Evolutionary conservation across 2,888 invertebrate genomes (phyloP).

Genomic region (Pseudanteris insignis): DNA sequence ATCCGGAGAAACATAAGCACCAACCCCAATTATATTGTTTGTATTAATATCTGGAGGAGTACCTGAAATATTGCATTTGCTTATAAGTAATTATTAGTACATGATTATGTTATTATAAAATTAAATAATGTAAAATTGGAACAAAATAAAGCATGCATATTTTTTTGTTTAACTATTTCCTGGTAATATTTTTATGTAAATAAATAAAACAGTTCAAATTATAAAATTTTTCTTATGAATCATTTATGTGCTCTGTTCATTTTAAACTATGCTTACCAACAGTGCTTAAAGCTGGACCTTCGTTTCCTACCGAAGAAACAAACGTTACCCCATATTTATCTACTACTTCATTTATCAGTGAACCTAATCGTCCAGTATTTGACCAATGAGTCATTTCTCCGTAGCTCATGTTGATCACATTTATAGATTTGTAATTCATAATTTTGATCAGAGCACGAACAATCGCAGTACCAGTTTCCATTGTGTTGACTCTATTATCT

Average conservation of each 20-base stretch:
- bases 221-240: too few relatives aligned
- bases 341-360: conserved; percentile 86
- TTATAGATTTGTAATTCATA: conserved; percentile 75
- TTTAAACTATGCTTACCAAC: too few relatives aligned
- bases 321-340: conserved; percentile 91
- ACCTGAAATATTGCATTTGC: too few relatives aligned
- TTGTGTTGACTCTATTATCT: conserved; percentile 89
- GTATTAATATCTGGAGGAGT: conserved; percentile 87
- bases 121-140: too few relatives aligned
- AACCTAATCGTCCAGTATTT: conserved; percentile 85
- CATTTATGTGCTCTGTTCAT: too few relatives aligned
- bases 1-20: conserved; percentile 96
- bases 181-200: too few relatives aligned
- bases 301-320: conserved; percentile 94
- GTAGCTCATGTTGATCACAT: conserved; percentile 98
- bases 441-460: conserved; percentile 90
- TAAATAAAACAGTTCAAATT: too few relatives aligned
- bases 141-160: too few relatives aligned
- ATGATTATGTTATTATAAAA: conserved; percentile 53
- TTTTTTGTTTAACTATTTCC: too few relatives aligned
- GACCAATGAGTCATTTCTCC: conserved; percentile 95
- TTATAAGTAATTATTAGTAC: too few relatives aligned
- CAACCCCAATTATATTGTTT: conserved; percentile 88
- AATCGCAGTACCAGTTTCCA: conserved; percentile 96
- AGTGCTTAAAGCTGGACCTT: conserved; percentile 90